A percentile compares a stretch with the other conserved stretches of the same genome.
phyloP scores from a whole-genome alignment of 2,797 vertebrate species.

The Somateria mollissima region DNA sequence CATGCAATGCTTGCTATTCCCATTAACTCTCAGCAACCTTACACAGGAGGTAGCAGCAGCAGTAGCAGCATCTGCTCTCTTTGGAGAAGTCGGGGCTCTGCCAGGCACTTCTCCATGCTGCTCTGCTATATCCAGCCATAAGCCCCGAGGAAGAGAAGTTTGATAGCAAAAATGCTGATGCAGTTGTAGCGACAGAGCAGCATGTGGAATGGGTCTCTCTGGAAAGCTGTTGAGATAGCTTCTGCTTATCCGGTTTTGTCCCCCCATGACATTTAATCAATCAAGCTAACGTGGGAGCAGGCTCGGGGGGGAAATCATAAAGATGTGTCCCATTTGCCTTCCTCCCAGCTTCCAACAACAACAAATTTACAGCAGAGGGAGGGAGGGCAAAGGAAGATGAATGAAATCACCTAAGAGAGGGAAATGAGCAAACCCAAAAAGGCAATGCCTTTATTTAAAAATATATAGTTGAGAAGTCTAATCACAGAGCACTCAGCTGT shows the following conservation, averaged over 20 bases:
- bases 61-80: background rate
- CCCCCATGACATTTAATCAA: background rate
- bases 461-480: slow-evolving; percentile 76
- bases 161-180: background rate
- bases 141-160: background rate
- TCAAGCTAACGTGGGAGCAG: background rate
- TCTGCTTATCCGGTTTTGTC: background rate
- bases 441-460: slow-evolving; percentile 45
- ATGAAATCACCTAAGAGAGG: slow-evolving; percentile 24
- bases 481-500: slow-evolving; percentile 85
- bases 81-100: fast-evolving
- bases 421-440: slow-evolving; percentile 35
- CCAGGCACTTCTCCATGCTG: background rate
- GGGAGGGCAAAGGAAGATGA: background rate
- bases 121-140: background rate
- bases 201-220: background rate
- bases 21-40: background rate
- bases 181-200: background rate
- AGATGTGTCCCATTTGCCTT: slow-evolving; percentile 12
- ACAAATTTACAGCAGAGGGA: background rate
- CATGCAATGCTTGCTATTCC: background rate
- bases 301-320: background rate
- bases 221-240: background rate
- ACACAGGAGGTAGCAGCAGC: background rate
- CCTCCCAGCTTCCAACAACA: slow-evolving; percentile 13